Evolutionary conservation across 2,113 vertebrate genomes (phyloP), one percentile per base, ranked within the genome.

Genomic region (Centropus unirufus): DNA sequence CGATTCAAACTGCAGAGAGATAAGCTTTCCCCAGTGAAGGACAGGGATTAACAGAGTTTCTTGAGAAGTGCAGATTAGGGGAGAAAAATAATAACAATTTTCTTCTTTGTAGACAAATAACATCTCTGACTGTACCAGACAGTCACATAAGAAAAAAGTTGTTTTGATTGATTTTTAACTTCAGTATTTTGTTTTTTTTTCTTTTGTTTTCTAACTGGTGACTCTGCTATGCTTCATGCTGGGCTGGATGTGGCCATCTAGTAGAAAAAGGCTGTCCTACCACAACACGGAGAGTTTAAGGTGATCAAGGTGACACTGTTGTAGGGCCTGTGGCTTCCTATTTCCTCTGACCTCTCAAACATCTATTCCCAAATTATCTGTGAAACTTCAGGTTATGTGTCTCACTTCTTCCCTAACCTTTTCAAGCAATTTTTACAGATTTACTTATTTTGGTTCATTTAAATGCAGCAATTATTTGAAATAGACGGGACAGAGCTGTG

Each of bases 1-100:
- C 0, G 0, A 39, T 44, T 90, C 2, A 3, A 86, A 73, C 32
- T 0, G 3, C 2, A 1, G 44, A 68, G 30, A 84, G 79, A 82
- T 64, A 67, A 83, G 75, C 44, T 82, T 85, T 92, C 39, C 32
- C 8, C 32, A 32, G 24, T 36, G 66, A 94, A 68, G n/a, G 36
- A 26, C 0, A 40, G 54, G 29, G 83, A 76, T 90, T 90, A 76
- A 72, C 32, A 66, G 58, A 63, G 39, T 63, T 90, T 79, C 67
- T 85, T 57, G 40, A 70, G 58, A 80, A 80, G 30, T 11, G 21
- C 18, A 2, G 7, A 66, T 76, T 68, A 86, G 59, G 72, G 49
- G 21, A 72, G 57, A 44, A 88, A 76, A 68, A 90, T 16, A 78
- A 34, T 58, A 84, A 79, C 13, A 27, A 23, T 76, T 76, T 86